These are phyloP conservation scores for Momotus momota DNA, from an alignment of 2,797 vertebrate genomes.

Conservation along the genomic window DNA sequence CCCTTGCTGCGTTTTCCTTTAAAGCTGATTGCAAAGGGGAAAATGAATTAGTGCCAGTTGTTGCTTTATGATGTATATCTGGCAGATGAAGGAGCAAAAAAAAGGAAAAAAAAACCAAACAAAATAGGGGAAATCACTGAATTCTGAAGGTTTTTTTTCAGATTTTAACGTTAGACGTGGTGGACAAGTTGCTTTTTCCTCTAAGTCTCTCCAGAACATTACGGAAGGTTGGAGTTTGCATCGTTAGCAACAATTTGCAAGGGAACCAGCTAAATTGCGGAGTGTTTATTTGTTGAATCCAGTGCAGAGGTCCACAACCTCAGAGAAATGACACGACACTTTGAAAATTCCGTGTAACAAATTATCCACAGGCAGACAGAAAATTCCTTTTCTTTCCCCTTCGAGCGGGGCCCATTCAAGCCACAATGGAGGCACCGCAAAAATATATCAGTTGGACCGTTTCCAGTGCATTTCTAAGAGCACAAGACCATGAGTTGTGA, in stretches of 20 bases:
- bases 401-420: background rate
- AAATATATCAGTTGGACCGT: background rate
- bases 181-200: background rate
- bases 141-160: background rate
- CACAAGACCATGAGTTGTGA: background rate
- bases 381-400: background rate
- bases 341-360: background rate
- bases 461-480: background rate
- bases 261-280: background rate
- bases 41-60: constrained; percentile 52
- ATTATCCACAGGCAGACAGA: background rate
- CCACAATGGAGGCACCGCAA: background rate
- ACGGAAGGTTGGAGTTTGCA: background rate
- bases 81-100: background rate
- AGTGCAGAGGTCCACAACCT: background rate
- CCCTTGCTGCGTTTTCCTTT: background rate
- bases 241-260: background rate
- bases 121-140: background rate
- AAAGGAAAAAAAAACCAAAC: too few species aligned
- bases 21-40: constrained; percentile 30
- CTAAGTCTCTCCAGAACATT: background rate
- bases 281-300: background rate
- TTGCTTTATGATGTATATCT: constrained; percentile 42
- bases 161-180: background rate
- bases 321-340: fast-evolving